Evolutionary conservation across 1,140 invertebrate genomes (phyloP).

Genomic region (Thaumetopoea pityocampa): DNA sequence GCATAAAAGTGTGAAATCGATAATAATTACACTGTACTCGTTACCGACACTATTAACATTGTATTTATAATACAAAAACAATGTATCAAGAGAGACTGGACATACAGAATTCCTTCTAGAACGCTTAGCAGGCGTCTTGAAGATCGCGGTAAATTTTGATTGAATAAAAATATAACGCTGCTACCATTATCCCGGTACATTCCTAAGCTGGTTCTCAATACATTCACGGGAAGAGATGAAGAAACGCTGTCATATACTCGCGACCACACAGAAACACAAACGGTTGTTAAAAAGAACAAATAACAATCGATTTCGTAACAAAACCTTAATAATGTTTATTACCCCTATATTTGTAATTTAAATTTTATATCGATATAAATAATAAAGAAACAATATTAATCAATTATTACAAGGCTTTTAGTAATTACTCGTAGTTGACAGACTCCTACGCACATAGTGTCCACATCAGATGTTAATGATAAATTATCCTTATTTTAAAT

Average conservation of each 20-base stretch:
- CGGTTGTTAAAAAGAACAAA: too few species aligned
- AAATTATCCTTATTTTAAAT: conserved; percentile 7
- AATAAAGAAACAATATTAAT: conserved; percentile 5
- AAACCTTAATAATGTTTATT: neutral
- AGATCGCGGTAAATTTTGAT: too few species aligned
- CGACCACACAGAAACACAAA: too few species aligned
- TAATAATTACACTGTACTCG: conserved; percentile 10
- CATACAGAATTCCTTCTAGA: too few species aligned
- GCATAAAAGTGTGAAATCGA: conserved; percentile 13
- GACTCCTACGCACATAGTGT: conserved; percentile 10
- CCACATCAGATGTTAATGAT: conserved; percentile 5
- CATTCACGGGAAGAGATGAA: too few species aligned
- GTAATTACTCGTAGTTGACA: conserved; percentile 11
- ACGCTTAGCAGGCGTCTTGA: too few species aligned
- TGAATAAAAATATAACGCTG: too few species aligned
- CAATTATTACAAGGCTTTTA: conserved; percentile 14
- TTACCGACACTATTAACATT: conserved; percentile 5
- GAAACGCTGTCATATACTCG: too few species aligned
- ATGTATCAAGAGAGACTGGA: too few species aligned
- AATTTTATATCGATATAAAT: neutral
- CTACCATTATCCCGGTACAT: too few species aligned
- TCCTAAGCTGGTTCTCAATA: too few species aligned
- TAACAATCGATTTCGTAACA: too few species aligned
- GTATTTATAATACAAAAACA: neutral
- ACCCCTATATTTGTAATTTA: neutral